Evolutionary conservation across 1,140 invertebrate genomes (phyloP).

Genomic region (Lepidostoma basale): DNA sequence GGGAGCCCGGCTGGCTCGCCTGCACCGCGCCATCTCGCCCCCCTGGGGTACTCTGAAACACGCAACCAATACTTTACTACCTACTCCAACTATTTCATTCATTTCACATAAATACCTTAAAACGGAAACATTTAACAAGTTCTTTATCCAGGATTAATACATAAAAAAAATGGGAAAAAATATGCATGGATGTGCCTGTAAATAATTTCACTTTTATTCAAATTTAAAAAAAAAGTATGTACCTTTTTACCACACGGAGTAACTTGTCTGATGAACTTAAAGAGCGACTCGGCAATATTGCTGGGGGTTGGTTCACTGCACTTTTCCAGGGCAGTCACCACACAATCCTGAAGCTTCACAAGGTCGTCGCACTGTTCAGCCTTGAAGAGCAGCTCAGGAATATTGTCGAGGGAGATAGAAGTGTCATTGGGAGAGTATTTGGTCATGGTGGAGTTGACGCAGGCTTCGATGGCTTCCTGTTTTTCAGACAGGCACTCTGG

Average conservation of each 20-base stretch:
- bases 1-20: not conserved
- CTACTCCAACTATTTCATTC: too few species aligned
- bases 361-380: slow-evolving; percentile 63
- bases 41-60: too few species aligned
- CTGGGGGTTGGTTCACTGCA: slow-evolving; percentile 77
- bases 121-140: too few species aligned
- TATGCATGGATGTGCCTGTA: too few species aligned
- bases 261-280: slow-evolving; percentile 72
- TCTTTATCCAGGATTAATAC: too few species aligned
- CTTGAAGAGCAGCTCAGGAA: slow-evolving; percentile 61
- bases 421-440: slow-evolving; percentile 56
- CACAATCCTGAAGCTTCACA: slow-evolving; percentile 65
- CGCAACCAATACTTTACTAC: too few species aligned
- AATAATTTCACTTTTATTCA: too few species aligned
- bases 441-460: slow-evolving; percentile 67
- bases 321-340: slow-evolving; percentile 67
- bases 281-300: slow-evolving; percentile 78
- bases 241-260: slow-evolving; percentile 64
- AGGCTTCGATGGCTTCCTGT: slow-evolving; percentile 65
- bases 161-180: too few species aligned
- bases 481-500: slow-evolving; percentile 72
- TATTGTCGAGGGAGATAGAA: slow-evolving; percentile 53
- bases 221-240: not conserved
- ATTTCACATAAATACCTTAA: too few species aligned
- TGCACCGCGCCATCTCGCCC: too few species aligned